Evolutionary conservation across 1,140 invertebrate genomes (phyloP).

Genomic region (Caenorhabditis brenneri): DNA sequence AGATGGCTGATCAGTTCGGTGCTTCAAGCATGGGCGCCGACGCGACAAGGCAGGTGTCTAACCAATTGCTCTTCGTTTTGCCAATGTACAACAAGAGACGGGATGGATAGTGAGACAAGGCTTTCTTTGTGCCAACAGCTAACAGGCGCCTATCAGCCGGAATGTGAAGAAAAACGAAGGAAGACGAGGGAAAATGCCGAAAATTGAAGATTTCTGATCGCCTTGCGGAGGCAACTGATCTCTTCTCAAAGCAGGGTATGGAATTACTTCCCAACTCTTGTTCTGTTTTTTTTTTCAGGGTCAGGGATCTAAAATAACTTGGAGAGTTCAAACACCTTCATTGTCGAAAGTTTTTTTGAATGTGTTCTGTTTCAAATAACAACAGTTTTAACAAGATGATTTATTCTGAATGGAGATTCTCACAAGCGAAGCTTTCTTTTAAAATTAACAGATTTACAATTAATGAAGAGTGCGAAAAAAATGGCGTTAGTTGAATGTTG

Average conservation of each 20-base stretch:
- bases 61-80: slow-evolving; percentile 33
- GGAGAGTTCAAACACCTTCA: neutral
- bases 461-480: no score
- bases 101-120: slow-evolving; percentile 10
- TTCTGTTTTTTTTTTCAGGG: neutral
- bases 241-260: neutral
- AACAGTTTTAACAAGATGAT: no score
- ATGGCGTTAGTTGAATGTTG: no score
- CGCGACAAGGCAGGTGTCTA: slow-evolving; percentile 24
- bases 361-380: neutral
- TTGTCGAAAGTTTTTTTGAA: neutral
- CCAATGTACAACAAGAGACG: neutral
- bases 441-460: no score
- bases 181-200: neutral
- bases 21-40: slow-evolving; percentile 1
- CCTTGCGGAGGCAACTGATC: slow-evolving; percentile 11
- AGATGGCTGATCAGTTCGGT: slow-evolving; percentile 25
- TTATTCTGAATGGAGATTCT: no score
- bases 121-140: slow-evolving; percentile 35
- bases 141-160: slow-evolving; percentile 36
- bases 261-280: neutral
- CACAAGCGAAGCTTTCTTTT: no score
- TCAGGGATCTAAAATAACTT: neutral
- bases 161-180: neutral
- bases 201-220: slow-evolving; percentile 31